These are phyloP conservation scores for Lagodon rhomboides DNA, from an alignment of 2,797 vertebrate genomes.

Conservation along the genomic window DNA sequence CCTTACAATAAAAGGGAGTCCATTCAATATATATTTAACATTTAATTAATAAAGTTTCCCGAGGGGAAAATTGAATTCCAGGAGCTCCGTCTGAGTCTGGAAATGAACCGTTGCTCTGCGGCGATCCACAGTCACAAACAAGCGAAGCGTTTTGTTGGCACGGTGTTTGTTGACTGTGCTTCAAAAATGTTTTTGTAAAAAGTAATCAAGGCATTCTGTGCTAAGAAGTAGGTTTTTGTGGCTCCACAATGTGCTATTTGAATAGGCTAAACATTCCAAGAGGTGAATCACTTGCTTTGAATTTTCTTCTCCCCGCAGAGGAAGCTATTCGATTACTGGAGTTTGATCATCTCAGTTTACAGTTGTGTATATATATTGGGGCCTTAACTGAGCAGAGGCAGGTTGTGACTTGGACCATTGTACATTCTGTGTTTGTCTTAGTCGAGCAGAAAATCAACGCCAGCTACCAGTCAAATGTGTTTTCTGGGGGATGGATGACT, in stretches of 20 bases:
- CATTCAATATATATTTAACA: conserved; percentile 27
- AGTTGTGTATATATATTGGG: not conserved
- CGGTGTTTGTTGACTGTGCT: not conserved
- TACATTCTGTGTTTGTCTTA: conserved; percentile 1
- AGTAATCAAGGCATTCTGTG: not conserved
- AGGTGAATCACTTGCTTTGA: conserved; percentile 8
- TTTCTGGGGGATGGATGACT: not conserved
- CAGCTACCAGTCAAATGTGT: conserved; percentile 2
- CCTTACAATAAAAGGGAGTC: conserved; percentile 4
- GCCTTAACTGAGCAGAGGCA: conserved; percentile 7
- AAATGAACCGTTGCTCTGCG: conserved; percentile 25
- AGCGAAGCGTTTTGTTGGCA: not conserved
- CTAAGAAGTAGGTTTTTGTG: not conserved
- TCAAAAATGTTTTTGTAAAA: not conserved
- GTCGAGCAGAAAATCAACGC: conserved; percentile 3
- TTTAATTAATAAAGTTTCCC: conserved; percentile 35
- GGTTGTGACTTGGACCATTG: conserved; percentile 9
- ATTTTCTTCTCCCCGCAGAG: not conserved
- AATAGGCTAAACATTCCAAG: not conserved
- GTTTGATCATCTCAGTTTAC: conserved; percentile 1
- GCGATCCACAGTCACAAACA: conserved; percentile 22
- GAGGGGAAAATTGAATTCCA: conserved; percentile 43
- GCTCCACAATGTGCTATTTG: not conserved
- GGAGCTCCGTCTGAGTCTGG: conserved; percentile 18
- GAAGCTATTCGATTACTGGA: conserved; percentile 21